These are phyloP conservation scores for Dascyllus trimaculatus DNA, from an alignment of 2,113 vertebrate genomes.

Conservation along the genomic window DNA sequence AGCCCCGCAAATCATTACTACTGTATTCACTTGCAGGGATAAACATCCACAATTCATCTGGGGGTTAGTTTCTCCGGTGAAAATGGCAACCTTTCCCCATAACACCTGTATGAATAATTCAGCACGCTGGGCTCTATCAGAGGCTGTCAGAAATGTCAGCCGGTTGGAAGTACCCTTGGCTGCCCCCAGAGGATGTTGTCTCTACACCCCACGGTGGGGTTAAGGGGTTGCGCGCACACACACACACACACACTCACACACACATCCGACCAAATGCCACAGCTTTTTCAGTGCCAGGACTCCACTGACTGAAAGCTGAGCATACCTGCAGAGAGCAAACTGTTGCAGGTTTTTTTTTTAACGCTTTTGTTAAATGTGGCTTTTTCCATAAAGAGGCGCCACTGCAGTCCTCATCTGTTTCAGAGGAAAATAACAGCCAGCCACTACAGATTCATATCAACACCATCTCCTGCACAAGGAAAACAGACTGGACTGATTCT, in stretches of 20 bases:
- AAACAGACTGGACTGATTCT: background rate
- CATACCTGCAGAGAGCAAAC: slow-evolving; percentile 33
- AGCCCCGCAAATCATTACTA: slow-evolving; percentile 49
- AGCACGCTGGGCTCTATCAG: slow-evolving; percentile 73
- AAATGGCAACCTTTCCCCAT: slow-evolving; percentile 73
- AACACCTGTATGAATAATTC: slow-evolving; percentile 83
- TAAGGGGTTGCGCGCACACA: slow-evolving; percentile 35
- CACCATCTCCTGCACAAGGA: background rate
- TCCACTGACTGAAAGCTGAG: slow-evolving; percentile 27
- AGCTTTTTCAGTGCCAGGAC: slow-evolving; percentile 42
- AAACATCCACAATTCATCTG: slow-evolving; percentile 67
- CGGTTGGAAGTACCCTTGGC: slow-evolving; percentile 62
- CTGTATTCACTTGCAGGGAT: slow-evolving; percentile 64
- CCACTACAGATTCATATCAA: slow-evolving; percentile 8
- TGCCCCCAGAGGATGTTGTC: slow-evolving; percentile 69
- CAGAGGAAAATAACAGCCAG: background rate
- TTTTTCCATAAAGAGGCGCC: background rate
- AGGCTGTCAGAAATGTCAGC: slow-evolving; percentile 83
- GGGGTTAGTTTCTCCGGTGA: slow-evolving; percentile 60
- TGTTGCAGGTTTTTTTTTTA: background rate
- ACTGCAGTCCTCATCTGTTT: background rate
- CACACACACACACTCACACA: slow-evolving; percentile 33
- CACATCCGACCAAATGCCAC: slow-evolving; percentile 57
- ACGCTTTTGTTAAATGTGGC: slow-evolving; percentile 8
- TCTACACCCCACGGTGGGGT: slow-evolving; percentile 68